Conservation (phyloP, 2,113 vertebrate genomes). For the Podiceps cristatus region DNA sequence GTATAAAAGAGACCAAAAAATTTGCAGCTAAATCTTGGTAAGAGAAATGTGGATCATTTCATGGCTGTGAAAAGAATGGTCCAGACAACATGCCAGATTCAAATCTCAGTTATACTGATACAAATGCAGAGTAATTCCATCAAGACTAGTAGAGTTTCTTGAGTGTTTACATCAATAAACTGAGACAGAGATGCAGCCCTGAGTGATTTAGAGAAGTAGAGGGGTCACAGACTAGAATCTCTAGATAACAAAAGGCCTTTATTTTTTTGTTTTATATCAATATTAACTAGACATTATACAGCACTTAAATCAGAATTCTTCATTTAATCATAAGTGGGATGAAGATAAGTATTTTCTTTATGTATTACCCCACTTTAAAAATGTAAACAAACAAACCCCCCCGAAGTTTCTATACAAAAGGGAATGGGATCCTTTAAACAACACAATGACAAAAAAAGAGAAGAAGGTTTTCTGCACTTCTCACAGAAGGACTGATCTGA, state of each 20-base stretch:
- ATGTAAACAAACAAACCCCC: not conserved
- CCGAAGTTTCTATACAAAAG: not conserved
- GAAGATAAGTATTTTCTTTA: not conserved
- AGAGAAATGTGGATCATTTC: conserved; percentile 33
- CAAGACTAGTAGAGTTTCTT: not conserved
- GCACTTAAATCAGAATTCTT: not conserved
- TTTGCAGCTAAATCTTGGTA: conserved; percentile 28
- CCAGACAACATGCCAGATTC: conserved; percentile 26
- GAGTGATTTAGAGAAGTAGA: not conserved
- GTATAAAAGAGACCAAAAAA: conserved; percentile 52
- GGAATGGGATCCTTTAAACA: not conserved
- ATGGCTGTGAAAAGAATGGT: conserved; percentile 55
- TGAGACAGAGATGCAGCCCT: not conserved
- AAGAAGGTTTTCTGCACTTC: not conserved
- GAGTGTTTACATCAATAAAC: not conserved
- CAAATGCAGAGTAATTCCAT: not conserved
- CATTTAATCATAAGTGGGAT: not conserved
- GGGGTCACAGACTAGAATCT: not conserved
- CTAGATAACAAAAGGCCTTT: not conserved
- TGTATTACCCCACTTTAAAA: not conserved
- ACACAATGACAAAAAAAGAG: not conserved
- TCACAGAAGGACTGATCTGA: not conserved
- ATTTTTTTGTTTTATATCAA: not conserved
- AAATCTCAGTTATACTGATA: conserved; percentile 1
- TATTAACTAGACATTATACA: not conserved